These are phyloP conservation scores for Periphyllus acericola DNA, from an alignment of 2,888 invertebrate genomes.

Conservation along the genomic window DNA sequence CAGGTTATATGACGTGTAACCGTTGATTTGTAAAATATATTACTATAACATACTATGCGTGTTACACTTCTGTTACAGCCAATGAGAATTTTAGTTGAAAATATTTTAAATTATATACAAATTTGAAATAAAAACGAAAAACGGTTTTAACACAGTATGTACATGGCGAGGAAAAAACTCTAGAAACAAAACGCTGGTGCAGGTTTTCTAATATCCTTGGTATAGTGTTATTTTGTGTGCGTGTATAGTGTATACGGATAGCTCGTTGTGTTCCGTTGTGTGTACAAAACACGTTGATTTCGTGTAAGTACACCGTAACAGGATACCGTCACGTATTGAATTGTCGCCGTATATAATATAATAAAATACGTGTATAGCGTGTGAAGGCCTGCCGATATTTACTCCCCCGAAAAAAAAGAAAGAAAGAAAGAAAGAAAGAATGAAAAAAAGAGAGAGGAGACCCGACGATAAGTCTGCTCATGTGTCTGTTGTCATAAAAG, in stretches of 20 bases:
- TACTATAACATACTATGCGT: not conserved
- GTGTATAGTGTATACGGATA: not conserved
- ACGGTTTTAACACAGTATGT: not conserved
- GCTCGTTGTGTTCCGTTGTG: not conserved
- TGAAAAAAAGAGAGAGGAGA: slow-evolving; percentile 5
- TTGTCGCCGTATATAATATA: not conserved
- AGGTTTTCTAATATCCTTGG: not conserved
- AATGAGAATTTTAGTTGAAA: not conserved
- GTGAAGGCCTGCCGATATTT: slow-evolving; percentile 26
- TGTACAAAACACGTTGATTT: slow-evolving; percentile 33
- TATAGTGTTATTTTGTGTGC: not conserved
- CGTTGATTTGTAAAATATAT: not conserved
- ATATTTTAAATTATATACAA: not conserved
- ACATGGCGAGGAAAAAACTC: not conserved
- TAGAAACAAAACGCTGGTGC: not conserved
- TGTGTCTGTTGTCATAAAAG: slow-evolving; percentile 46
- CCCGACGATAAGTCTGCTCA: slow-evolving; percentile 32
- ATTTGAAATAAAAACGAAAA: not conserved
- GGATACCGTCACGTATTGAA: slow-evolving; percentile 37
- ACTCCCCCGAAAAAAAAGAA: not conserved
- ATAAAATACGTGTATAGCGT: not conserved
- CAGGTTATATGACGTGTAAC: not conserved
- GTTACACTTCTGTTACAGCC: too few relatives aligned
- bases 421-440: slow-evolving; percentile 9
- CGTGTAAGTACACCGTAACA: slow-evolving; percentile 20